These are phyloP conservation scores for Varanus salvator DNA, from an alignment of 2,113 vertebrate species.

Conservation along the genomic window DNA sequence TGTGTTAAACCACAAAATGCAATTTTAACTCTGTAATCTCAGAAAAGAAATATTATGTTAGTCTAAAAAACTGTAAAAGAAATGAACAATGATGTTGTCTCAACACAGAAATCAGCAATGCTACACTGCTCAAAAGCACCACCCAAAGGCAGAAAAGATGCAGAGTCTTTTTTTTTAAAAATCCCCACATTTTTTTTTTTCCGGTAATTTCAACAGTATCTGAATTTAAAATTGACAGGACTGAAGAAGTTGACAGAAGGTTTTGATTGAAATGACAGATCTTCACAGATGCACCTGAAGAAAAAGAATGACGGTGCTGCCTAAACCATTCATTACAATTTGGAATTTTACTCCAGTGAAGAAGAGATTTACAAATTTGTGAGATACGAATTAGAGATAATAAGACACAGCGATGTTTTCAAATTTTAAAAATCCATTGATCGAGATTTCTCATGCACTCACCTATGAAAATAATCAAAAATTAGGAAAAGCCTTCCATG, in stretches of 20 bases:
- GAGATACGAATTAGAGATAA: conserved; percentile 85
- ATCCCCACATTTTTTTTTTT: not conserved
- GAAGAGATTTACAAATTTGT: conserved; percentile 87
- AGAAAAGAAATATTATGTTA: conserved; percentile 78
- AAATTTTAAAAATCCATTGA: conserved; percentile 79
- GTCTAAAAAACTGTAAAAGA: conserved; percentile 70
- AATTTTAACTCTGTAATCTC: conserved; percentile 80
- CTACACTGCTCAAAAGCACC: conserved; percentile 86
- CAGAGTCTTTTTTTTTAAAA: conserved; percentile 60
- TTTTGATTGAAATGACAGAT: conserved; percentile 95
- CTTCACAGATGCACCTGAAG: conserved; percentile 87
- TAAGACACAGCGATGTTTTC: conserved; percentile 81
- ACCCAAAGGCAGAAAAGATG: conserved; percentile 80
- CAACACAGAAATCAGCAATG: not conserved
- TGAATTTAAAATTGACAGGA: conserved; percentile 86
- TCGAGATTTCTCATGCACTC: conserved; percentile 72
- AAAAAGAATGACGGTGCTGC: conserved; percentile 94
- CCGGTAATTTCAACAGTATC: conserved; percentile 80
- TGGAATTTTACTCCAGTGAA: conserved; percentile 88
- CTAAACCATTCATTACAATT: conserved; percentile 91
- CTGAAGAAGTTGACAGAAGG: conserved; percentile 79
- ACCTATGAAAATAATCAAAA: conserved; percentile 63
- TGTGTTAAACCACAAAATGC: conserved; percentile 79
- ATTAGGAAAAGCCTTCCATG: conserved; percentile 39
- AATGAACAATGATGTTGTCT: conserved; percentile 45